Evolutionary conservation across 2,888 invertebrate species (phyloP), one percentile per base, ranked within the genome.

Genomic region (Hedychridium roseum): DNA sequence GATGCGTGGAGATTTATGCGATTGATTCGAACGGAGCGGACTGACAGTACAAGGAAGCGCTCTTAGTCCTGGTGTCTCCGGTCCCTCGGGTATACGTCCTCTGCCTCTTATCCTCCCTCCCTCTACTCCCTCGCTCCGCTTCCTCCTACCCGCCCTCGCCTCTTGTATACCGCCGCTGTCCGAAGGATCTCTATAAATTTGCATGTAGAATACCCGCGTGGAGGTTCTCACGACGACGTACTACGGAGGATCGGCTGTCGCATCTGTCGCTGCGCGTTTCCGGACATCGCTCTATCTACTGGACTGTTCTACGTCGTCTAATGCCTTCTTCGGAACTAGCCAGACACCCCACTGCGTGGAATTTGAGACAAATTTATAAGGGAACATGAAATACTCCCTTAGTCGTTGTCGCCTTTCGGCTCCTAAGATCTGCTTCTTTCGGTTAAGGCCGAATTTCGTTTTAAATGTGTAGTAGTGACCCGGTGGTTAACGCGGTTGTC

Each of bases 11-110:
- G 76, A 78, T 78, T 78, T 77, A 76, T 76, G 73, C 78, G 75
- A 78, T 78, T 78, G 78, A 78, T 78, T 76, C 71, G 72, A 71
- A 70, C 69, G 68, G 64, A 72, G 69, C 64, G 57, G 76, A 76
- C 76, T 78, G 78, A 78, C 78, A 76, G 78, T 76, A 79, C 78
- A 79, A 78, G 78, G 78, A 79, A 79, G 78, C 76, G 78, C 78
- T 78, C 77, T 79, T 79, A 79, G 78, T 76, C 72, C 71, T 71
- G 69, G 74, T 69, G 71, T 70, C 69, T 71, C 62, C 60, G 61
- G 57, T 74, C 75, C 71, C 76, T 43, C 30, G 74, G 74, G 67
- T 64, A 65, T 73, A 72, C 71, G 65, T 70, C 70, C 66, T 47
- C 54, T 48, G n/a, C n/a, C n/a, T n/a, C n/a, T n/a, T 41, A 44